Percentiles rank a stretch among this genome's conserved stretches.
Conservation (phyloP, 37 sponge, comb jelly and placozoan genomes). For the Eunapius fragilis region DNA sequence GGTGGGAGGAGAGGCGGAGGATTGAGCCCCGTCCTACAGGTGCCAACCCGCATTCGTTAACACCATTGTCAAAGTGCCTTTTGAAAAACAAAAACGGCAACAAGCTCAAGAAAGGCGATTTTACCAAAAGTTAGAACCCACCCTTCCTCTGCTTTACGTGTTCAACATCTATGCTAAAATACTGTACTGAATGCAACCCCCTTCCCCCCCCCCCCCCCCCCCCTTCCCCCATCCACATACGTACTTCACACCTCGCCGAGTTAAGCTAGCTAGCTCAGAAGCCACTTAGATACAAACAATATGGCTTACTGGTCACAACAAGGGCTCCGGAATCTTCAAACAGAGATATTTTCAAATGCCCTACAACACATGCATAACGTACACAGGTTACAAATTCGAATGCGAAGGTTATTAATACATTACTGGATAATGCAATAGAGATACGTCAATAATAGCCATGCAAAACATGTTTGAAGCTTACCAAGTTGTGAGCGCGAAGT, state of each 20-base stretch:
- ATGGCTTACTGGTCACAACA: slow-evolving; percentile 59
- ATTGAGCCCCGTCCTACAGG: too few relatives aligned
- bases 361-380: slow-evolving; percentile 21
- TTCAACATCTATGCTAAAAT: too few relatives aligned
- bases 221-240: too few relatives aligned
- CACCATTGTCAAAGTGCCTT: background rate
- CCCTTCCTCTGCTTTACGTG: too few relatives aligned
- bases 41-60: too few relatives aligned
- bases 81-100: background rate
- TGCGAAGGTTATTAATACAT: background rate
- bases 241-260: background rate
- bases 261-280: background rate
- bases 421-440: background rate
- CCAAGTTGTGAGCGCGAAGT: slow-evolving; percentile 29
- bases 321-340: slow-evolving; percentile 72
- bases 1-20: background rate
- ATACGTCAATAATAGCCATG: too few relatives aligned
- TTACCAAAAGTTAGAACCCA: too few relatives aligned
- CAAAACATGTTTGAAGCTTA: background rate
- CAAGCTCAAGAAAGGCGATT: too few relatives aligned
- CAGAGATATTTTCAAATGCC: slow-evolving; percentile 71
- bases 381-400: background rate
- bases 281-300: background rate
- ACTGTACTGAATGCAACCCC: too few relatives aligned
- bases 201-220: too few relatives aligned